These are phyloP conservation scores for Hyperopisus bebe DNA, from an alignment of 2,113 vertebrate genomes.

Conservation along the genomic window DNA sequence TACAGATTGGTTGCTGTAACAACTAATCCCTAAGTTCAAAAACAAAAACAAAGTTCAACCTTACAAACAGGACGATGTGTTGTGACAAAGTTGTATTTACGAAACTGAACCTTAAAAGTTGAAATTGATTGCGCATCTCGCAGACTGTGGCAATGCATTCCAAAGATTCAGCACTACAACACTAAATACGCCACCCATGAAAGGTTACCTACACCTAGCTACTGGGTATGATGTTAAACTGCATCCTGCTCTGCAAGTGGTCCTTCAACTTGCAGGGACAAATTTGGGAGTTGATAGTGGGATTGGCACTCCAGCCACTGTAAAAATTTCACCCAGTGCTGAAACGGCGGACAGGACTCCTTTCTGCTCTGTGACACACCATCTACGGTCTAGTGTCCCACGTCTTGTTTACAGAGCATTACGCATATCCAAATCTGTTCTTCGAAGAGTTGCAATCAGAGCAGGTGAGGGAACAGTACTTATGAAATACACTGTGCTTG, in stretches of 20 bases:
- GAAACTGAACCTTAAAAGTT: not conserved
- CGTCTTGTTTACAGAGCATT: no score
- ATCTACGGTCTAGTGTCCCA: not conserved
- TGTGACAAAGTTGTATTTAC: not conserved
- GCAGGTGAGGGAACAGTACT: not conserved
- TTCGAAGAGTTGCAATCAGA: not conserved
- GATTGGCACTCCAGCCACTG: not conserved
- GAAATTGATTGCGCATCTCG: not conserved
- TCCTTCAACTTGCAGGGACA: no score
- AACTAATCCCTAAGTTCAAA: not conserved
- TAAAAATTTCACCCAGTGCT: no score
- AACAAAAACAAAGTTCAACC: not conserved
- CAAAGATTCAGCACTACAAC: not conserved
- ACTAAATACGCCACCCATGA: not conserved
- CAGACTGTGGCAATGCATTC: not conserved
- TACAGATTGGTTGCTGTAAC: not conserved
- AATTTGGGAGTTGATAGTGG: not conserved
- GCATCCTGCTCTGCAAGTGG: not conserved
- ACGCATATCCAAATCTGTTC: not conserved
- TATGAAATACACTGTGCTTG: not conserved
- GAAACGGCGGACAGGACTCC: not conserved
- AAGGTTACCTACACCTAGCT: not conserved
- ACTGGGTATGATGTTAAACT: not conserved
- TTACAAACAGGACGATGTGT: not conserved
- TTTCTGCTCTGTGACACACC: not conserved